Base-by-base conservation (phyloP, 1,140 invertebrate genomes). In the Eciton burchellii region DNA sequence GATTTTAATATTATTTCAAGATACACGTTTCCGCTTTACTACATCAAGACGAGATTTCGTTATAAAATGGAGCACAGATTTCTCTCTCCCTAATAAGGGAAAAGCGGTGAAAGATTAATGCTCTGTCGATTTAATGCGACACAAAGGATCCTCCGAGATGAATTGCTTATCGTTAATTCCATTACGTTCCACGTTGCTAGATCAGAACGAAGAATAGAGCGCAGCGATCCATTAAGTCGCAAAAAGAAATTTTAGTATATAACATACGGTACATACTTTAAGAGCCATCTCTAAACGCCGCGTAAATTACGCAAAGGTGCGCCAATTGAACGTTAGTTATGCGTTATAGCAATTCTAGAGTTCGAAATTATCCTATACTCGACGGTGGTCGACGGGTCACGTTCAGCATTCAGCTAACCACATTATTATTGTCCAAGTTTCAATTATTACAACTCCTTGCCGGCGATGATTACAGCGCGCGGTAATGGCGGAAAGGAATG, bases 401-500 rank as follows among this genome's bases (percentile, higher is more conserved):
- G 35, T 41, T 73, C 19, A 41, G 21, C 41, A 60, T 73, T 60
- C 29, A 45, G 49, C 59, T 9, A 21, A 16, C 41, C 21, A 16
- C 43, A 35, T 14, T 56, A 9, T 56, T 56, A 56, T 56, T 24
- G 60, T 74, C 45, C 26, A 43, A 49, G 63, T 70, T 56, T 76
- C 26, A 76, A 76, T 76, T 65, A 76, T 76, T 52, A 35, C 59
- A 65, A 65, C 68, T 68, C 43, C 49, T 79, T 29, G 35, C 12
- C 35, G 35, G 49, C 8, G 49, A 56, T 68, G 24, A 70, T 79
- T 79, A 70, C 74, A 56, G 49, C 14, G 43, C 45, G 26, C 72
- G 47, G 72, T 79, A 83, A 85, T 35, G 82, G 26, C 35, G 62
- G 84, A 85, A 73, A 70, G 47, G 54, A 71, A 52, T 66, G 26